Evolutionary conservation across 2,888 invertebrate genomes (phyloP), one percentile per base, ranked within the genome.

Genomic region (Drosophila anomalata): DNA sequence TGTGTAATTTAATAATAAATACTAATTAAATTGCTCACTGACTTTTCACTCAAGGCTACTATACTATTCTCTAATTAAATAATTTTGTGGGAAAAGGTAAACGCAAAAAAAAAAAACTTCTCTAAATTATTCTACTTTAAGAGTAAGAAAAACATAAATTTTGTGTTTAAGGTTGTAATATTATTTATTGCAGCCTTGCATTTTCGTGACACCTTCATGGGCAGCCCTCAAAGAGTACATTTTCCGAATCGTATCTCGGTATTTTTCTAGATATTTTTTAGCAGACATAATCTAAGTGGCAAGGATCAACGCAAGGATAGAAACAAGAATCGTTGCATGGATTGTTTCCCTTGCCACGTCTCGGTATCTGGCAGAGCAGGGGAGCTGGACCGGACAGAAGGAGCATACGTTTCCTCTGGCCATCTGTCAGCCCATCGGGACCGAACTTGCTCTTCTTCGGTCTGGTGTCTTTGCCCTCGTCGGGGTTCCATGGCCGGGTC

Each of bases 391-490:
- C n/a, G 24, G n/a, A 8, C 6, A 48, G n/a, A 2, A 62, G 69
- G 9, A 75, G 61, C 29, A 83, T 66, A 6, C 59, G 76, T 17
- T 29, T 63, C 5, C 88, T 76, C 24, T 87, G 67, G 2, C 47
- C 52, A 36, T 58, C 68, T 0, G 72, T 87, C 0, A 85, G 56
- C 0, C 82, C 78, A 39, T 79, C 89, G 0, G 55, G 47, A 2
- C 79, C 88, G 4, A 9, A 8, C 41, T 11, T 11, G 41, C 17
- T 8, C 20, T 42, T 42, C 11, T 42, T 81, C 50, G 33, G 26
- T 0, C 66, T 31, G 6, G 7, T 69, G 22, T 52, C 92, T 90
- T 92, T 92, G 22, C 52, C 51, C 11, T 69, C 61, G 9, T 36
- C n/a, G 0, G 81, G 50, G 17, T 81, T 53, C 76, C 73, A 81